Conservation (phyloP, 2,797 vertebrate species). For the Nasua narica region DNA sequence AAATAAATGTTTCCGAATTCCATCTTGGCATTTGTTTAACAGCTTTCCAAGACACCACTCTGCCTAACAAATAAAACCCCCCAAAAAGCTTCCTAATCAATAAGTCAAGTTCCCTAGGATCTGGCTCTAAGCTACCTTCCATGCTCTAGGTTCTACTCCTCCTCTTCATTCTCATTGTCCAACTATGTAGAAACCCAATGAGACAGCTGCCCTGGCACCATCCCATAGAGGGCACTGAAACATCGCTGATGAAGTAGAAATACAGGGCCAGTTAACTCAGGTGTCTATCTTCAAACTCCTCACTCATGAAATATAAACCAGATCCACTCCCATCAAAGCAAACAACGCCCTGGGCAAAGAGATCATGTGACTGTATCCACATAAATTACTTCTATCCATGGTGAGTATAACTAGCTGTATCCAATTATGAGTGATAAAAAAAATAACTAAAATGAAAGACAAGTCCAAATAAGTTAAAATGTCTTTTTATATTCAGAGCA, state of each 20-base stretch:
- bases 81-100: background rate
- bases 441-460: background rate
- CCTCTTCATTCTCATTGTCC: background rate
- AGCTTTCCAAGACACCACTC: background rate
- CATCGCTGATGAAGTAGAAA: constrained; percentile 2
- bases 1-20: background rate
- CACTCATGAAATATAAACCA: background rate
- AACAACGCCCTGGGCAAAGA: background rate
- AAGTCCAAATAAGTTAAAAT: constrained; percentile 4
- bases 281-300: background rate
- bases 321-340: background rate
- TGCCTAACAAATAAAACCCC: background rate
- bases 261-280: background rate
- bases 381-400: background rate
- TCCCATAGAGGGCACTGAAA: constrained; percentile 51
- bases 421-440: background rate
- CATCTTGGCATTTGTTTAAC: background rate
- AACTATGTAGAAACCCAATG: background rate
- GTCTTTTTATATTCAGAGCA: background rate
- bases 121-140: background rate
- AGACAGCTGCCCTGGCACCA: background rate
- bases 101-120: background rate
- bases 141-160: background rate
- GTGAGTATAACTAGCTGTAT: background rate
- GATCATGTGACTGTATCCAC: background rate